phyloP scores from a whole-genome alignment of 2,888 invertebrate species.

The Andrena minutula region DNA sequence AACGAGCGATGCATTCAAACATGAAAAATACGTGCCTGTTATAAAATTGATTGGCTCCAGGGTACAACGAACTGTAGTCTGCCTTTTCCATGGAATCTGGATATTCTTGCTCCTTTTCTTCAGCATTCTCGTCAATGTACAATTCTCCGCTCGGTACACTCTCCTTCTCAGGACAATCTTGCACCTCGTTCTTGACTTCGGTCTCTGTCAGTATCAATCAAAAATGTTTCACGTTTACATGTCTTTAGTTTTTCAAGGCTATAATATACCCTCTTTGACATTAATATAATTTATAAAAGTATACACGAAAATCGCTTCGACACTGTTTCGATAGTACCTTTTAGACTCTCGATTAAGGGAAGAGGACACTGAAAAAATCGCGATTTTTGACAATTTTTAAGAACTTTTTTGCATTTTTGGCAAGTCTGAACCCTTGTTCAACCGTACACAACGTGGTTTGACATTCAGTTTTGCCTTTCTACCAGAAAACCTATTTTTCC shows the following conservation, averaged over 20 bases:
- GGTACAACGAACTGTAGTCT: conserved; percentile 81
- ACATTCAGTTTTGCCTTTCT: no score
- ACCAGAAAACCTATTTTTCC: no score
- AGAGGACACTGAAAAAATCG: no score
- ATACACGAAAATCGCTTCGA: no score
- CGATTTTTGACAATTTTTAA: no score
- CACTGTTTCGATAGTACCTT: no score
- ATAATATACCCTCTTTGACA: neutral
- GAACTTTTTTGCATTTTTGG: no score
- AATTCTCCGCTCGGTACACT: conserved; percentile 82
- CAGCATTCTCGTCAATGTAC: conserved; percentile 83
- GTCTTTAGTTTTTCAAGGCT: neutral
- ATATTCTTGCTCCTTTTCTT: conserved; percentile 83
- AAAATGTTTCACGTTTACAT: conserved; percentile 36
- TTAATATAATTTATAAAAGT: neutral
- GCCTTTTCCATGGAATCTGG: conserved; percentile 83
- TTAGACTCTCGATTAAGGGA: no score
- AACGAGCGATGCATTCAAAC: neutral
- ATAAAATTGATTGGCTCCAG: conserved; percentile 81
- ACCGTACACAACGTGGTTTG: no score
- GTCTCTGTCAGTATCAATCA: conserved; percentile 75
- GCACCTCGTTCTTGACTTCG: conserved; percentile 84
- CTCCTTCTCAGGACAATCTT: conserved; percentile 83
- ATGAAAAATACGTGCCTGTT: conserved; percentile 75
- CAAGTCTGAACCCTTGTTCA: no score